Base-by-base conservation (phyloP, 2,888 invertebrate genomes). In the Carabus problematicus region DNA sequence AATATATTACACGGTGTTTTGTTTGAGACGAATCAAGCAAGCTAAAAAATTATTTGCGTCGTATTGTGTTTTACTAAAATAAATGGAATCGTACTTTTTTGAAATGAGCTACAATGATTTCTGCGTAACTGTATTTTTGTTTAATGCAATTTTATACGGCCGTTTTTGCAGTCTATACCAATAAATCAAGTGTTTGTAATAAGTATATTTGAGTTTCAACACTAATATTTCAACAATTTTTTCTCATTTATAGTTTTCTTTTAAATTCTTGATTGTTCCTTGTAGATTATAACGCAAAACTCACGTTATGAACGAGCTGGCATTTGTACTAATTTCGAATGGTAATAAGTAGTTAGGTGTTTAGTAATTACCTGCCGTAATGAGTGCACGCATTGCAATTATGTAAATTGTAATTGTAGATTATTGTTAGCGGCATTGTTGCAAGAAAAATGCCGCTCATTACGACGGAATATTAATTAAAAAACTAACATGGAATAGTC, bases 121-220 rank as follows among this genome's bases (percentile, higher is more conserved):
- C 54, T 67, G 54, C 42, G 67, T 41, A 39, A 52, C 41, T 16
- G 52, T 54, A 67, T 67, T 67, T 67, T 67, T 67, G 60, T 67
- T 67, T 49, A 67, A 67, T 60, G 59, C 56, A 67, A 67, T 67
- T 67, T 67, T 52, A 19, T 19, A 67, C 60, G 67, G 41, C 58
- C 12, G n/a, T 67, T 67, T 49, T 67, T 67, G n/a, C n/a, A n/a
- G n/a, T 14, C 41, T 29, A 29, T n/a, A n/a, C n/a, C n/a, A n/a
- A n/a, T n/a, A n/a, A n/a, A 29, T 29, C 11, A 45, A 12, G 11
- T 12, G 3, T 45, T 45, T 45, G 2, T 3, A 45, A 45, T 3
- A 4, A 12, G 45, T 16, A 14, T 52, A 14, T 52, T 52, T n/a
- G n/a, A 52, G 3, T 52, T 52, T n/a, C 16, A 14, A 52, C 9